phyloP scores from a whole-genome alignment of 64 coral and sea anemone genomes.

The Dendronephthya gigantea region DNA sequence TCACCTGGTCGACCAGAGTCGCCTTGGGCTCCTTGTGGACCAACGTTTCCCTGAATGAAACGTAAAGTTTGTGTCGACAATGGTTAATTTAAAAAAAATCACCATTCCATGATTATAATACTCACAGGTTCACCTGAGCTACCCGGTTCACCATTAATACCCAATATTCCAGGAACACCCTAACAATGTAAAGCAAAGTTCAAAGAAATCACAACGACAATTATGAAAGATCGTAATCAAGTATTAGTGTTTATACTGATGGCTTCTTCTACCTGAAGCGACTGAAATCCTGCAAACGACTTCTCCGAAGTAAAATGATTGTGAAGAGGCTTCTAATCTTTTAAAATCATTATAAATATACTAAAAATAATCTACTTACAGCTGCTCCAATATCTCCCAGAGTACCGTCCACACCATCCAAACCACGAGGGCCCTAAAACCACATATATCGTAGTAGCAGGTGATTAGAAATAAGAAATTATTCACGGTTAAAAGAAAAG shows the following conservation, averaged over 20 bases:
- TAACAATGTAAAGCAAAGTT: neutral
- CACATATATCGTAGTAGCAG: neutral
- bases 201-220: neutral
- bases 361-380: neutral
- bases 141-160: conserved; percentile 2
- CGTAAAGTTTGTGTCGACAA: neutral
- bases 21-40: neutral
- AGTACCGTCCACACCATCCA: neutral
- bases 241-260: too few species aligned
- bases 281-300: neutral
- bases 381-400: neutral
- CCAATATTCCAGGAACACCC: conserved; percentile 25
- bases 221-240: too few species aligned
- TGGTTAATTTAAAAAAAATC: too few species aligned
- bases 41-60: neutral
- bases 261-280: too few species aligned
- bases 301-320: neutral
- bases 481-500: too few species aligned
- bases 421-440: neutral
- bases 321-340: too few species aligned
- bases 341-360: too few species aligned
- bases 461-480: neutral
- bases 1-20: neutral
- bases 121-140: neutral
- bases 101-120: too few species aligned